These are phyloP conservation scores for Brachionus koreanus DNA, from an alignment of 1,140 invertebrate genomes.

Conservation along the genomic window DNA sequence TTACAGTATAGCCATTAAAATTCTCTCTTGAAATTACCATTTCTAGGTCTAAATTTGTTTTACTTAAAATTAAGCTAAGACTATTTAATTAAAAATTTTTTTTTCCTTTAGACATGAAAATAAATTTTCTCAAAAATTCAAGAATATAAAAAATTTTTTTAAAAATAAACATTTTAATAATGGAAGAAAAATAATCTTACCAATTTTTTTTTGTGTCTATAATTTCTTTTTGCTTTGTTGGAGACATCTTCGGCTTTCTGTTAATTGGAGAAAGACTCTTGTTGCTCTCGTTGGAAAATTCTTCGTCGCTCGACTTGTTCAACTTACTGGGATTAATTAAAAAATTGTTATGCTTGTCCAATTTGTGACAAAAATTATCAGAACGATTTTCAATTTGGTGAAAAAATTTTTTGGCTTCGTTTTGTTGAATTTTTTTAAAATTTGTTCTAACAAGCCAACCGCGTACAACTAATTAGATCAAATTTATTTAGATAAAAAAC, in stretches of 20 bases:
- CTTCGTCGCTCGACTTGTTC: conserved; percentile 6
- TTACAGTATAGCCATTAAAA: no score
- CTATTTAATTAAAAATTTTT: no score
- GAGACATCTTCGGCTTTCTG: not conserved
- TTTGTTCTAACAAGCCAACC: conserved; percentile 35
- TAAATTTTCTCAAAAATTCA: no score
- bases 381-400: conserved; percentile 19
- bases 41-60: no score
- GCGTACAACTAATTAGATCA: conserved; percentile 23
- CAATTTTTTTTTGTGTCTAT: not conserved
- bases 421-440: conserved; percentile 26
- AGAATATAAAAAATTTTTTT: no score
- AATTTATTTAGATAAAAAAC: not conserved
- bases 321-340: not conserved
- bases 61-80: no score
- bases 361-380: conserved; percentile 9
- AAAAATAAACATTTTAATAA: no score
- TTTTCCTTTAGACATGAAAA: no score
- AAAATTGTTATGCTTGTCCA: not conserved
- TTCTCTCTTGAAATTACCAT: no score
- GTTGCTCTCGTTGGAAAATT: not conserved
- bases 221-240: not conserved
- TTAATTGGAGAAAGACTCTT: not conserved
- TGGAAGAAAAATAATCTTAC: no score
- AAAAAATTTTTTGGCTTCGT: conserved; percentile 4